Evolutionary conservation across 2,113 vertebrate genomes (phyloP).

Genomic region (Anhinga anhinga): DNA sequence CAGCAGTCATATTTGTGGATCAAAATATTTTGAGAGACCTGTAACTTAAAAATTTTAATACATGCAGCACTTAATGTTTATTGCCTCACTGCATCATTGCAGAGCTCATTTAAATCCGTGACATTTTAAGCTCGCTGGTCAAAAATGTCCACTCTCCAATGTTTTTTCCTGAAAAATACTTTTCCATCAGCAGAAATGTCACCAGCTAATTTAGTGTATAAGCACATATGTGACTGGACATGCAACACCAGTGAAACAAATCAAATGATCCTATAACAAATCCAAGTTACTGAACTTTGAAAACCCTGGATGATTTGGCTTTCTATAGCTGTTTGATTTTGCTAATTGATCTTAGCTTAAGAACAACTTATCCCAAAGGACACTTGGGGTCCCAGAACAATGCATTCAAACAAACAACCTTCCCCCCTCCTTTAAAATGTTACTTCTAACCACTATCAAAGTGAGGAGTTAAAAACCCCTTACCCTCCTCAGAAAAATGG

Average conservation of each 20-base stretch:
- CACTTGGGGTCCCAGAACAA: background rate
- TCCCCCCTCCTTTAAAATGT: background rate
- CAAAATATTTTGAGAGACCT: background rate
- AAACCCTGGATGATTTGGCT: background rate
- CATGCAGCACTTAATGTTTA: background rate
- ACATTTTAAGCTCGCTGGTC: background rate
- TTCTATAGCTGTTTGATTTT: background rate
- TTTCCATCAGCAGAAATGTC: background rate
- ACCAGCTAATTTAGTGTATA: background rate
- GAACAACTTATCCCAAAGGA: background rate
- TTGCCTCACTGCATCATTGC: background rate
- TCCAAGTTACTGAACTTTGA: background rate
- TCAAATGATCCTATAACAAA: background rate
- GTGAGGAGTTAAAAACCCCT: constrained; percentile 44
- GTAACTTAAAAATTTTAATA: background rate
- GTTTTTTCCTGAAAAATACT: background rate
- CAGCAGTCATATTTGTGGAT: background rate
- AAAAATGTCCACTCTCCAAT: background rate
- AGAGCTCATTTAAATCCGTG: background rate
- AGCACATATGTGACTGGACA: background rate
- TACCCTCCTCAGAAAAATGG: constrained; percentile 70
- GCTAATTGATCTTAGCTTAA: background rate
- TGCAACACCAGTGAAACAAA: background rate
- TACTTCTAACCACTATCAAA: background rate
- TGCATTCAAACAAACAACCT: background rate